Conservation (phyloP, 2,797 vertebrate species). For the Enteromius fasciolatus region DNA sequence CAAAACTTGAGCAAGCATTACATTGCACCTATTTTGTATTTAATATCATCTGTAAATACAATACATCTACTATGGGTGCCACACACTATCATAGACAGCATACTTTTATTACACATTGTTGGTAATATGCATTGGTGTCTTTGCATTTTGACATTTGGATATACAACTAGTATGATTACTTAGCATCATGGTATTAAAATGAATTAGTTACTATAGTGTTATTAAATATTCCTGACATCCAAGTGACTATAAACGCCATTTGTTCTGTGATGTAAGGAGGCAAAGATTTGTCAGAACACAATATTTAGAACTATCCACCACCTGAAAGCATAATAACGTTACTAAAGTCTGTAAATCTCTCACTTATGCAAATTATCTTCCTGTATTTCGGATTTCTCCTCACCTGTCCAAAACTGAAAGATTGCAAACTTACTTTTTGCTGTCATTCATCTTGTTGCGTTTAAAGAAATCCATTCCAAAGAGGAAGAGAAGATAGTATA, state of each 20-base stretch:
- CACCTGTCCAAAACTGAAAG: neutral
- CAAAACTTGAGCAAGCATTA: neutral
- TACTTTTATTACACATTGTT: neutral
- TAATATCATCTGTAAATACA: neutral
- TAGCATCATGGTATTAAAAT: neutral
- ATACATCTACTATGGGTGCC: neutral
- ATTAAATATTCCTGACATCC: neutral
- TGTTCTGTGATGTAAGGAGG: neutral
- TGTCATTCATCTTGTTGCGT: constrained; percentile 74
- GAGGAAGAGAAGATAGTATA: constrained; percentile 14
- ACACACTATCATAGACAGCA: neutral
- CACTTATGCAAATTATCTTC: constrained; percentile 2
- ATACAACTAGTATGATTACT: neutral
- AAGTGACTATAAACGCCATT: neutral
- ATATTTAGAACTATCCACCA: neutral
- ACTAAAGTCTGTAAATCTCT: neutral
- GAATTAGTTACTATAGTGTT: neutral
- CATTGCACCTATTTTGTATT: neutral
- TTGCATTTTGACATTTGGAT: neutral
- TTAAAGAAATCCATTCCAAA: constrained; percentile 81
- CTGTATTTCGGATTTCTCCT: neutral
- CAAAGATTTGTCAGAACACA: neutral
- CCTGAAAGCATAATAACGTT: neutral
- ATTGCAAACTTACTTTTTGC: constrained; percentile 72
- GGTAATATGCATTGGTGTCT: neutral